A percentile compares a stretch with the other conserved stretches of the same genome.
These are phyloP conservation scores for Sipha flava DNA, from an alignment of 1,140 invertebrate genomes.

Conservation along the genomic window DNA sequence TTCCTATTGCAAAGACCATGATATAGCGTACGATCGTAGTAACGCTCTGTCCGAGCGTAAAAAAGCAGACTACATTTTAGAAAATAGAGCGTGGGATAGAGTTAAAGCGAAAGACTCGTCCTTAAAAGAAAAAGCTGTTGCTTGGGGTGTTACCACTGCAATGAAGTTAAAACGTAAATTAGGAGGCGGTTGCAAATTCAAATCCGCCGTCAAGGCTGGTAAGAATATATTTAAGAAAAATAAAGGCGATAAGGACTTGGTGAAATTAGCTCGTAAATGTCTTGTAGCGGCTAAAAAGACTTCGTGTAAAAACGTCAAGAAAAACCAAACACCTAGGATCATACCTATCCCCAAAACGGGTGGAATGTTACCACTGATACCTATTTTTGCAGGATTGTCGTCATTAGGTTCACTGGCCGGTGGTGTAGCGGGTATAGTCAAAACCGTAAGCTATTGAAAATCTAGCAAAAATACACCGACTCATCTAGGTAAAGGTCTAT, in stretches of 20 bases:
- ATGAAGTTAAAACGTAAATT: conserved; percentile 43
- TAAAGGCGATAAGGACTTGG: not conserved
- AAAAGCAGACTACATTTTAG: conserved; percentile 43
- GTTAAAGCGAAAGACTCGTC: conserved; percentile 43
- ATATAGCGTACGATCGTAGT: too few relatives aligned
- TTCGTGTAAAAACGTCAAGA: not conserved
- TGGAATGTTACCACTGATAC: not conserved
- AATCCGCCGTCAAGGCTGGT: not conserved
- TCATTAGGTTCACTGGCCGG: not conserved
- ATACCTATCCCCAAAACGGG: not conserved
- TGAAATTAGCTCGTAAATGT: not conserved
- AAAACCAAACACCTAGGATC: not conserved
- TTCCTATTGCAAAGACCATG: conserved; percentile 44
- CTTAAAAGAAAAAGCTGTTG: conserved; percentile 41
- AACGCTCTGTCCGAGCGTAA: too few relatives aligned
- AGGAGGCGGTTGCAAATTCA: conserved; percentile 36
- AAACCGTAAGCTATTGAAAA: not conserved
- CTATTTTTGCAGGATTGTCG: not conserved
- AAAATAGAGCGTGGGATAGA: conserved; percentile 43
- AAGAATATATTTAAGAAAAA: not conserved
- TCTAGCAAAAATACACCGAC: not conserved
- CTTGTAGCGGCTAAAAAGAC: not conserved
- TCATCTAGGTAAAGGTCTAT: not conserved
- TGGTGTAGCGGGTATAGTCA: not conserved
- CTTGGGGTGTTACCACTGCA: conserved; percentile 38